Conservation (phyloP, 2,797 vertebrate species). For the Florisuga fusca region DNA sequence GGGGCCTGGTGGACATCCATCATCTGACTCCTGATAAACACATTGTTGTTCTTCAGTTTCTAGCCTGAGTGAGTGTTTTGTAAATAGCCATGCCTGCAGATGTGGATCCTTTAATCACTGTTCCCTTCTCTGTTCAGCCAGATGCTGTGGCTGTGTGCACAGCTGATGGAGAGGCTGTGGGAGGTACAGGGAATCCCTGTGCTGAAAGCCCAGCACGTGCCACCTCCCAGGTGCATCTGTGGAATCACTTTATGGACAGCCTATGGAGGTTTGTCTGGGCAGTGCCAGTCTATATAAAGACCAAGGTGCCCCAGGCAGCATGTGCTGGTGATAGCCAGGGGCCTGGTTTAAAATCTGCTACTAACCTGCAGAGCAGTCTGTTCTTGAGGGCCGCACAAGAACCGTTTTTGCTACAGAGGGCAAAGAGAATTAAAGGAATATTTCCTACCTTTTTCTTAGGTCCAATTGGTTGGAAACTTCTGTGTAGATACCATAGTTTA, state of each 20-base stretch:
- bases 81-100: neutral
- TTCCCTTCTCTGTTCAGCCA: neutral
- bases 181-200: neutral
- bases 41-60: neutral
- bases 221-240: neutral
- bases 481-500: neutral
- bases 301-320: neutral
- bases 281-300: neutral
- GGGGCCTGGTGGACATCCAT: neutral
- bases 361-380: rapidly evolving
- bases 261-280: neutral
- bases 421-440: neutral
- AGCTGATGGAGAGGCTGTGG: rapidly evolving
- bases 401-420: neutral
- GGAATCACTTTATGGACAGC: neutral
- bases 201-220: neutral
- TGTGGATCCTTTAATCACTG: neutral
- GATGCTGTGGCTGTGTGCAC: neutral
- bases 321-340: rapidly evolving
- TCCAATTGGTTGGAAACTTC: neutral
- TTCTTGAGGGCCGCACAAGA: neutral
- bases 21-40: neutral
- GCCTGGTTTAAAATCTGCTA: neutral
- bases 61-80: neutral
- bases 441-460: neutral